Conservation (phyloP, 2,797 vertebrate genomes). For the Coilia nasus region DNA sequence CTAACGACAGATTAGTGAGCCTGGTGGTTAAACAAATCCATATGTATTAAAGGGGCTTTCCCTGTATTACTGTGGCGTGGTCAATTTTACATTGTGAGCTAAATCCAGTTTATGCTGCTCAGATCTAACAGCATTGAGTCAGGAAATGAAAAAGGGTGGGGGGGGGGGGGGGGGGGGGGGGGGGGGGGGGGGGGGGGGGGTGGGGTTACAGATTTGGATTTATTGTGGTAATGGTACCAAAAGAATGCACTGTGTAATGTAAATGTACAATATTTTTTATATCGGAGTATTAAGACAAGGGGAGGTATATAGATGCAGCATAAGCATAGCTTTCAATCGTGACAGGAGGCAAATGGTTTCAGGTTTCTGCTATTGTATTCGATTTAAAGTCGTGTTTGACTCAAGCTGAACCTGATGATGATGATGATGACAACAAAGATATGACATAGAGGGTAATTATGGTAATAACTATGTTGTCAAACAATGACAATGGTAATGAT, state of each 20-base stretch:
- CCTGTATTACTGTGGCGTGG: not conserved
- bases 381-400: not conserved
- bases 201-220: not conserved
- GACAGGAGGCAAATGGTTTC: not conserved
- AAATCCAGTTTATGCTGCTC: not conserved
- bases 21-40: constrained; percentile 2
- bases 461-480: not conserved
- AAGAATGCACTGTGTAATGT: not conserved
- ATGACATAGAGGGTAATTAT: no score
- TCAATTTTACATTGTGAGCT: constrained; percentile 1
- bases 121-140: constrained; percentile 14
- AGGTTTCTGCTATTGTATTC: not conserved
- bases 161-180: not conserved
- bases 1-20: not conserved
- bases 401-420: not conserved
- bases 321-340: not conserved
- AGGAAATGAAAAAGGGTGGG: not conserved
- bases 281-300: not conserved
- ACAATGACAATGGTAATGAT: no score
- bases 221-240: not conserved
- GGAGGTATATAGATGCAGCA: not conserved
- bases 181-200: not conserved
- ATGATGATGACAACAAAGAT: not conserved
- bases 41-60: not conserved
- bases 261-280: not conserved